A percentile compares a stretch with the other conserved stretches of the same genome.
Conservation (phyloP, 2,888 invertebrate species). For the Physocephala rufipes region DNA sequence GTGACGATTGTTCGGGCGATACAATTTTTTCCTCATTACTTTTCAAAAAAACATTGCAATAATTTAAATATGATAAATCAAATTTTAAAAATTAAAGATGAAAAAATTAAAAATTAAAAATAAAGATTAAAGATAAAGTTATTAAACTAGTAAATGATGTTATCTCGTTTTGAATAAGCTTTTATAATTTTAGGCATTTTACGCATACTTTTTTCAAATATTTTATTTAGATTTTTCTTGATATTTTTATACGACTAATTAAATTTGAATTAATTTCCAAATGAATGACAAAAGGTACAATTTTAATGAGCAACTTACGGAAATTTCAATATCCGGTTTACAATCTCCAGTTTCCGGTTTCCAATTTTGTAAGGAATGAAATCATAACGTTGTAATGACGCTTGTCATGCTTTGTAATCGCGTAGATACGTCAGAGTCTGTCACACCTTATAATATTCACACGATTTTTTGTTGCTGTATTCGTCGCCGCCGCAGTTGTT, state of each 20-base stretch:
- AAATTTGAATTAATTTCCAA: too few relatives aligned
- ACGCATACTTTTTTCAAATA: too few relatives aligned
- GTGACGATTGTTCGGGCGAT: too few relatives aligned
- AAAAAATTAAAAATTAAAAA: too few relatives aligned
- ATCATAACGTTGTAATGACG: background rate
- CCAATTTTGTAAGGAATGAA: background rate
- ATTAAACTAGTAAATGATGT: too few relatives aligned
- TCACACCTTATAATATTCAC: background rate
- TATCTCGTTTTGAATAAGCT: too few relatives aligned
- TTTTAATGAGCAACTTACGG: constrained; percentile 30
- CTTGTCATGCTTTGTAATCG: background rate
- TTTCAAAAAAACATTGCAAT: too few relatives aligned
- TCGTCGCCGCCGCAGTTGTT: background rate
- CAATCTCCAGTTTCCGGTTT: background rate
- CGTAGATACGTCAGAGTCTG: background rate
- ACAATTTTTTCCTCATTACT: too few relatives aligned
- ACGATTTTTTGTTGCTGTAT: background rate
- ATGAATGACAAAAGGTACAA: background rate
- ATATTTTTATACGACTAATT: background rate
- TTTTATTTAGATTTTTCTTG: background rate
- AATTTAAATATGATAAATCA: too few relatives aligned
- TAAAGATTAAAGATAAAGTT: too few relatives aligned
- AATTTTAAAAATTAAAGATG: too few relatives aligned
- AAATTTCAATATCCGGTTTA: constrained; percentile 20
- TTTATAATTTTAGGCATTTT: too few relatives aligned